A percentile compares a stretch with the other conserved stretches of the same genome.
These are phyloP conservation scores for Synergus laeviventris DNA, from an alignment of 2,888 invertebrate genomes.

Conservation along the genomic window DNA sequence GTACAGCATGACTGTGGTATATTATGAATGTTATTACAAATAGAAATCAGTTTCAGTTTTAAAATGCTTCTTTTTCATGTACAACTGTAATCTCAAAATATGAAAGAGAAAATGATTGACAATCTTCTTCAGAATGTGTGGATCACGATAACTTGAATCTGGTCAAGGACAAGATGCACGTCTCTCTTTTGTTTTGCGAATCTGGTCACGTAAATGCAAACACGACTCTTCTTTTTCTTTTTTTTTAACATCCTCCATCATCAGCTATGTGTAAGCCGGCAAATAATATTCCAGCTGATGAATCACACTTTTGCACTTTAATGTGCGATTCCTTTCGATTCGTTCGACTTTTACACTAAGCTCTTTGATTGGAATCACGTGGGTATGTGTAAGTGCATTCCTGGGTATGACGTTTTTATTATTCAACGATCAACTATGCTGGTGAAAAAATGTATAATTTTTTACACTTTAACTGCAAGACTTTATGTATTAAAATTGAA, in stretches of 20 bases:
- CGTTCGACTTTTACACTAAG: constrained; percentile 4
- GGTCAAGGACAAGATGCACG: constrained; percentile 42
- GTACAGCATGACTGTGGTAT: background rate
- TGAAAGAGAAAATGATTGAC: constrained; percentile 8
- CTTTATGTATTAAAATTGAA: background rate
- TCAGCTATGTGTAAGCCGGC: background rate
- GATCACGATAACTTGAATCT: constrained; percentile 7
- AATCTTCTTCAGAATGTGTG: constrained; percentile 16
- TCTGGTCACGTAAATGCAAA: constrained; percentile 31
- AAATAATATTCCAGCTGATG: constrained; percentile 20
- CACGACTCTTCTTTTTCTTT: constrained; percentile 2
- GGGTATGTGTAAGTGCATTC: constrained; percentile 4
- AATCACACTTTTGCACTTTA: constrained; percentile 37
- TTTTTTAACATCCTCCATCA: constrained; percentile 1
- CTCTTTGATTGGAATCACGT: constrained; percentile 17
- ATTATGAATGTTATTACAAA: background rate
- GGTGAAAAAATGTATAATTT: background rate
- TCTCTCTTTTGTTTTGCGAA: constrained; percentile 11
- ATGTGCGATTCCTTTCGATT: constrained; percentile 31
- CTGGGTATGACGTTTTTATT: constrained; percentile 32
- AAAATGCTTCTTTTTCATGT: too few relatives aligned
- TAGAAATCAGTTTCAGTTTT: background rate
- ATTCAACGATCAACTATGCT: constrained; percentile 10
- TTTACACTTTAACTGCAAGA: background rate
- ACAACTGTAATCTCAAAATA: background rate